Base-by-base conservation (phyloP, 2,797 vertebrate species). In the Bufotes viridis region DNA sequence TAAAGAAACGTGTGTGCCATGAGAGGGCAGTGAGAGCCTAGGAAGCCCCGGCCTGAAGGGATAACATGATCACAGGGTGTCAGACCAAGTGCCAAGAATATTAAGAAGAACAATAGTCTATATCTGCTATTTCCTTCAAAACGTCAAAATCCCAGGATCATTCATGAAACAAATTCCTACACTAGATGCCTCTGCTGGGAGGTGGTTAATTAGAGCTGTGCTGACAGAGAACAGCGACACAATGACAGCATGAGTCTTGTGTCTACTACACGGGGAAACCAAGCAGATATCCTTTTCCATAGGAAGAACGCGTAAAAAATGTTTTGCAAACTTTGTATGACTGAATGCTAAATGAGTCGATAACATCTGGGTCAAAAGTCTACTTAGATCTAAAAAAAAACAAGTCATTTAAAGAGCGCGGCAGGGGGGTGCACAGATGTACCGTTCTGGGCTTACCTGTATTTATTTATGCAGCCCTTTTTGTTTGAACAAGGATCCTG, bases 81-180 rank as follows among this genome's bases (percentile, higher is more conserved):
- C n/a, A 55, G 55, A 79, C 10, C 76, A 61, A 78, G 63, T 89
- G 80, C 88, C 88, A 89, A 89, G 69, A 86, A 89, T 70, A 89
- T 86, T 82, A 87, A 70, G 49, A 20, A 79, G 81, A 89, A 86
- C 84, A 89, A 87, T 89, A 49, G 84, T 53, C 84, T 55, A 83
- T 63, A 79, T 86, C 81, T 82, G 74, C 84, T 78, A 86, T 89
- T 89, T 89, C 88, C 84, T 89, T 70, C 82, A 86, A 61, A 72
- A 69, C 7, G 63, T 51, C 10, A 20, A 79, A 89, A 70, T 83
- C 22, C 20, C 72, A 83, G 53, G 53, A 78, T 82, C 60, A 63
- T 67, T 89, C 61, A 69, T 84, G 26, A 69, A 89, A 86, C 72
- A 69, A 67, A 86, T 67, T 89, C 78, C 70, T 70, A 75, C 34